A percentile compares a stretch with the other conserved stretches of the same genome.
phyloP scores from a whole-genome alignment of 2,888 invertebrate species.

The Drosophila stalkeri region DNA sequence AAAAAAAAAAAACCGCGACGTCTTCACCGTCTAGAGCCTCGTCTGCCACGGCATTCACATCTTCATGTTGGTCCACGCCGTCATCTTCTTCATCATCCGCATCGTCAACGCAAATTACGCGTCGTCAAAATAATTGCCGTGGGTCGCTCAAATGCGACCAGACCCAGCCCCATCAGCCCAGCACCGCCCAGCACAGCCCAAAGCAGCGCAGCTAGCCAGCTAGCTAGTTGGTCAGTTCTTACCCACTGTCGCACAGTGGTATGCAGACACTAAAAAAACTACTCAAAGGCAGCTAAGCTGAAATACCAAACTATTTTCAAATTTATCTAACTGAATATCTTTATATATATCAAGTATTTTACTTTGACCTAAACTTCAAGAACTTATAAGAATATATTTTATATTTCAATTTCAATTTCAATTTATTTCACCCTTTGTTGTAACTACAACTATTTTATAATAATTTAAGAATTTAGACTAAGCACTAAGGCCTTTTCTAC shows the following conservation, averaged over 20 bases:
- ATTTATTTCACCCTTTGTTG: too few relatives aligned
- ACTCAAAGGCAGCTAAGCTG: background rate
- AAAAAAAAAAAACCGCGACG: conserved; percentile 59
- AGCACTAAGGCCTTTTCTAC: too few relatives aligned
- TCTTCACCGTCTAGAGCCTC: conserved; percentile 20
- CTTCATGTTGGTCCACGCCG: conserved; percentile 40
- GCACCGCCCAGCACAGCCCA: conserved; percentile 7
- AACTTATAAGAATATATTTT: too few relatives aligned
- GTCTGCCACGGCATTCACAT: background rate
- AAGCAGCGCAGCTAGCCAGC: conserved; percentile 8
- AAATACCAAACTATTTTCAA: too few relatives aligned
- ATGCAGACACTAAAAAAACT: too few relatives aligned
- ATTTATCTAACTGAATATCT: too few relatives aligned
- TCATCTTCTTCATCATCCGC: conserved; percentile 66
- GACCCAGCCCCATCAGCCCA: conserved; percentile 25
- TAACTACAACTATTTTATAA: too few relatives aligned
- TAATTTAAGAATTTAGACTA: too few relatives aligned
- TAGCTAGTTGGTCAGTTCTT: conserved; percentile 30
- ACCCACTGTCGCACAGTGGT: conserved; percentile 41
- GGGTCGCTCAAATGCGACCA: conserved; percentile 65
- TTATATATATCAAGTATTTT: too few relatives aligned
- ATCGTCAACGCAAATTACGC: conserved; percentile 77
- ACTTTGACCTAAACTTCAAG: too few relatives aligned
- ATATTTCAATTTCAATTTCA: too few relatives aligned
- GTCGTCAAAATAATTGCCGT: conserved; percentile 79